Conservation (phyloP, 2,888 invertebrate genomes). For the Cenopis cana region DNA sequence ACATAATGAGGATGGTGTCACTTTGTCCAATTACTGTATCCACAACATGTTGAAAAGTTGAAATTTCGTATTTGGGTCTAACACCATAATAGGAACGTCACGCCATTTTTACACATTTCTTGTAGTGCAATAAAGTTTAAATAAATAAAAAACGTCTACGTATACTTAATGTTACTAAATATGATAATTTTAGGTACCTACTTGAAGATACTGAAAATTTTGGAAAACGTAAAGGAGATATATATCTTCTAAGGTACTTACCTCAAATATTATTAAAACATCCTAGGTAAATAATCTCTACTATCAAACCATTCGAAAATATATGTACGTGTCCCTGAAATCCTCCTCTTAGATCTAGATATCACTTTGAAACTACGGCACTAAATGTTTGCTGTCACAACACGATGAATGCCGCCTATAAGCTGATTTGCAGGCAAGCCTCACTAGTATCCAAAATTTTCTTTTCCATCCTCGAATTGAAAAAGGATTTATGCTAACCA, state of each 20-base stretch:
- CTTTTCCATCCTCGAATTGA: conserved; percentile 48
- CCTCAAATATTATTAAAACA: too few relatives aligned
- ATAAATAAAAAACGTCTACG: too few relatives aligned
- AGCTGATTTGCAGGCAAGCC: conserved; percentile 49
- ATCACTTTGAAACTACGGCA: not conserved
- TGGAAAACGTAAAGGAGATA: too few relatives aligned
- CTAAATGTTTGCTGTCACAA: not conserved
- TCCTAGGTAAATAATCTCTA: too few relatives aligned
- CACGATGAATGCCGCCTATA: conserved; percentile 11
- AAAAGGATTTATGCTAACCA: conserved; percentile 34
- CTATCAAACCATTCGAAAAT: not conserved
- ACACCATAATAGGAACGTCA: too few relatives aligned
- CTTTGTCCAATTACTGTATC: not conserved
- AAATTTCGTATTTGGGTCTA: not conserved
- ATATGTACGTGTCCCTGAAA: not conserved
- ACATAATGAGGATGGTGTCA: conserved; percentile 2
- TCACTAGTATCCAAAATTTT: conserved; percentile 57
- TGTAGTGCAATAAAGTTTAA: too few relatives aligned
- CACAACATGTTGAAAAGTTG: not conserved
- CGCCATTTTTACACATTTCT: too few relatives aligned
- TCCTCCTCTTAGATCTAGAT: not conserved
- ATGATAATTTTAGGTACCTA: too few relatives aligned
- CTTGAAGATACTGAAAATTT: too few relatives aligned
- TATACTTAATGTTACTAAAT: too few relatives aligned
- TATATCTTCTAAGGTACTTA: too few relatives aligned